Evolutionary conservation across 2,797 vertebrate species (phyloP).

Genomic region (Huso huso): DNA sequence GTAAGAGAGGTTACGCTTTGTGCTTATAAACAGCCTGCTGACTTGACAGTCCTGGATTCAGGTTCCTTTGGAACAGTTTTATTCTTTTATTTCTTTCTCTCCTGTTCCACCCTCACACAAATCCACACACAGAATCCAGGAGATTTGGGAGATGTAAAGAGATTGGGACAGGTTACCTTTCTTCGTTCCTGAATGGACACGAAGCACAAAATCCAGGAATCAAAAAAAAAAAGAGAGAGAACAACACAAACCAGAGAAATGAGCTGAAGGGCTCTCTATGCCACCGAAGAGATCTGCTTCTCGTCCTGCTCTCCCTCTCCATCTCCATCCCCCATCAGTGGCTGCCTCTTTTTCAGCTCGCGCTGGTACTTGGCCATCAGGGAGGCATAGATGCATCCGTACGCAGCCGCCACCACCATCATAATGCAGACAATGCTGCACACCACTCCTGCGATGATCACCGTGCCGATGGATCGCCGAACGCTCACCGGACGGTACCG

Average conservation of each 20-base stretch:
- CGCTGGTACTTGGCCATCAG: slow-evolving; percentile 98
- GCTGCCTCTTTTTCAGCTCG: slow-evolving; percentile 95
- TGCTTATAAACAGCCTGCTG: no score
- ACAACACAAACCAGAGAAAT: slow-evolving; percentile 39
- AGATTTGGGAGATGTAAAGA: no score
- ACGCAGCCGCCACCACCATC: slow-evolving; percentile 96
- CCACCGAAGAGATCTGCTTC: slow-evolving; percentile 96
- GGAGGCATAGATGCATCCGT: slow-evolving; percentile 95
- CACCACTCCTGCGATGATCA: slow-evolving; percentile 92
- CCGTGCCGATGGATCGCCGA: slow-evolving; percentile 89
- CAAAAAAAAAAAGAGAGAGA: slow-evolving; percentile 4
- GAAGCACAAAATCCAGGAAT: no score
- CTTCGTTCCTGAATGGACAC: no score
- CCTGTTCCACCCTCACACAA: no score
- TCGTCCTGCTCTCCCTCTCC: slow-evolving; percentile 74
- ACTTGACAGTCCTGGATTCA: no score
- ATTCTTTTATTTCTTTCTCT: no score
- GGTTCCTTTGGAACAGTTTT: no score
- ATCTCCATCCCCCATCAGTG: slow-evolving; percentile 85
- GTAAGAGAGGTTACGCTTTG: slow-evolving; percentile 30
- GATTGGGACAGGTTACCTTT: not conserved
- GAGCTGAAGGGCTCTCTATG: slow-evolving; percentile 57
- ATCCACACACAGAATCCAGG: no score
- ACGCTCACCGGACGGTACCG: slow-evolving; percentile 85
- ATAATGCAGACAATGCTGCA: slow-evolving; percentile 96